Evolutionary conservation across 2,797 vertebrate genomes (phyloP), one percentile per base, ranked within the genome.

Genomic region (Pelobates cultripes): DNA sequence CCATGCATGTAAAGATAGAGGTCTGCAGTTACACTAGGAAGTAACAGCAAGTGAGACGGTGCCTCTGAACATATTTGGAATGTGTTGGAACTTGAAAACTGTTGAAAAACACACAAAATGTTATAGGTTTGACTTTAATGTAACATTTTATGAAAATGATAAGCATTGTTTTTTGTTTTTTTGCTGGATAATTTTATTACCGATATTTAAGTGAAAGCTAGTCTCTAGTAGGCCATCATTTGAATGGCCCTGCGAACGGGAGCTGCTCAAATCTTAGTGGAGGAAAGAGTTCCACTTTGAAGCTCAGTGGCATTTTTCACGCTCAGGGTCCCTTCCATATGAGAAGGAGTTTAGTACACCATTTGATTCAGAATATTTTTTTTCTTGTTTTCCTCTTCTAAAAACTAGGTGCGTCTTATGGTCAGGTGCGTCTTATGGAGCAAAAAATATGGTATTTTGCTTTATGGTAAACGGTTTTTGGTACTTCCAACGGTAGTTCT

Each of bases 251-350:
- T 55, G 60, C 60, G 12, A 6, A 45, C 51, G 28, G 64, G 74
- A 71, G 67, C 79, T 81, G 67, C 64, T 75, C 53, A 71, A 53
- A 71, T 40, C 51, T 8, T 43, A 76, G 28, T 43, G 61, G 68
- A 71, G 43, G 3, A 67, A 76, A 72, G 66, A 72, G 67, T 60
- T 15, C 8, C 44, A 71, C 70, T 75, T 28, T 70, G 10, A 77
- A 71, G 74, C 66, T 83, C 75, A 73, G 43, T 78, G 57, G 63
- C 70, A 55, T 47, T 66, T n/a, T 44, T 64, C 70, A 71, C 10
- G 57, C 77, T 84, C 82, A 84, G 77, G 82, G 82, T 84, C 64
- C 73, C 72, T 84, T 78, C 67, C 74, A 71, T 42, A 43, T 73
- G 82, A 63, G 61, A 74, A 45, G 71, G 64, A 47, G 28, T 28